Percentiles rank a stretch among this genome's conserved stretches.
Evolutionary conservation across 2,113 vertebrate species (phyloP).

Genomic region (Nerophis lumbriciformis): DNA sequence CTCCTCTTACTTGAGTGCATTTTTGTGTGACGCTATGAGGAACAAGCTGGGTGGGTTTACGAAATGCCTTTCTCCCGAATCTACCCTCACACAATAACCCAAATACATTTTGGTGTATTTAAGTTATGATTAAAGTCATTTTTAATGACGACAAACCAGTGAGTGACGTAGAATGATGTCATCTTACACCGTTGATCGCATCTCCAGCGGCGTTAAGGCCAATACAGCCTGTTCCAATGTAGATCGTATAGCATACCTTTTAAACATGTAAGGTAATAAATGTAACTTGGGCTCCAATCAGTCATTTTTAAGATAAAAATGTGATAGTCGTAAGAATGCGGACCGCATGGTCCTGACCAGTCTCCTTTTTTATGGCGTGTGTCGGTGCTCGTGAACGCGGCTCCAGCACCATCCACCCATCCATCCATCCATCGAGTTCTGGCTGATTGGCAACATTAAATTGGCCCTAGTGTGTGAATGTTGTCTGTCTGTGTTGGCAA

Average conservation of each 20-base stretch:
- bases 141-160: neutral
- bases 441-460: no score
- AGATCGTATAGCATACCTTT: neutral
- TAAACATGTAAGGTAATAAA: no score
- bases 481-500: no score
- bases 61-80: no score
- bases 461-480: no score
- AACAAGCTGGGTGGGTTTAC: no score
- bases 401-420: neutral
- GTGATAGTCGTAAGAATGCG: slow-evolving; percentile 26
- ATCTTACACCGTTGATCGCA: neutral
- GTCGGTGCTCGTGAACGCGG: slow-evolving; percentile 25
- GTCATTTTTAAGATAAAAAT: slow-evolving; percentile 1
- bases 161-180: neutral
- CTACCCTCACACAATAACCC: neutral
- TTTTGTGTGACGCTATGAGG: no score
- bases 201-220: neutral
- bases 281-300: neutral
- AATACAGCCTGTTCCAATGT: neutral
- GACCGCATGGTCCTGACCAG: slow-evolving; percentile 70
- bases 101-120: slow-evolving; percentile 45
- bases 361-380: slow-evolving; percentile 23
- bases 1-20: no score
- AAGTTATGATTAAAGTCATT: slow-evolving; percentile 43
- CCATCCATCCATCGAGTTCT: no score